A percentile compares a stretch with the other conserved stretches of the same genome.
Evolutionary conservation across 1,140 invertebrate species (phyloP).

Genomic region (Aleiodes sp.): DNA sequence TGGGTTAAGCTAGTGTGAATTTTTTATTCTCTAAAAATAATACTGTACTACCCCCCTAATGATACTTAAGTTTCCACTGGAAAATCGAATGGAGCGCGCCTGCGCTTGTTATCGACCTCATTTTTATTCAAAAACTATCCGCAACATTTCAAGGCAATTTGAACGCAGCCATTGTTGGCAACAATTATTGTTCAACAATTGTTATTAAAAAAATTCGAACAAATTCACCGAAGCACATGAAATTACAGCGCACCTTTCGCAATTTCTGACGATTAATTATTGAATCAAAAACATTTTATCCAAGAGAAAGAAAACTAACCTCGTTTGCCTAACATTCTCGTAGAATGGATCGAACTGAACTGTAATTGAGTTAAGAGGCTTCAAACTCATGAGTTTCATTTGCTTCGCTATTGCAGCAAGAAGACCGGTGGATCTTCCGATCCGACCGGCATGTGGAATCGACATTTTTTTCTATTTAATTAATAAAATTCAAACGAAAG

Average conservation of each 20-base stretch:
- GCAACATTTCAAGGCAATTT: slow-evolving; percentile 3
- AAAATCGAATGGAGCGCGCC: slow-evolving; percentile 49
- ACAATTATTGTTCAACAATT: background rate
- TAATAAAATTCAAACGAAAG: background rate
- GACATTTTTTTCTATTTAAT: slow-evolving; percentile 69
- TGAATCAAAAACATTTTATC: too few species aligned
- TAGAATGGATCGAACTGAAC: slow-evolving; percentile 87
- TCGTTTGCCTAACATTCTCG: slow-evolving; percentile 72
- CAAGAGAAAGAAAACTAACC: slow-evolving; percentile 70
- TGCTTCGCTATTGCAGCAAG: slow-evolving; percentile 76
- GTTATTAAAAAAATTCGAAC: too few species aligned
- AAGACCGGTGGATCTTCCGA: slow-evolving; percentile 71
- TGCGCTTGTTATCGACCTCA: slow-evolving; percentile 54
- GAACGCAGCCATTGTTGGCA: background rate
- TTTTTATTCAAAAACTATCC: background rate
- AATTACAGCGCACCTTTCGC: too few species aligned
- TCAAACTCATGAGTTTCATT: slow-evolving; percentile 75
- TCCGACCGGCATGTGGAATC: slow-evolving; percentile 73
- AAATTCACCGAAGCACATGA: too few species aligned
- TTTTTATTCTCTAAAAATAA: slow-evolving; percentile 23
- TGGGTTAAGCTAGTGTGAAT: background rate
- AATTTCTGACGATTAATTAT: too few species aligned
- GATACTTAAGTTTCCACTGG: slow-evolving; percentile 30
- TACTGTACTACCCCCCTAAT: background rate
- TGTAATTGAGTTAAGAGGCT: slow-evolving; percentile 79